Evolutionary conservation across 2,888 invertebrate genomes (phyloP), one percentile per base, ranked within the genome.

Genomic region (Macaria notata): DNA sequence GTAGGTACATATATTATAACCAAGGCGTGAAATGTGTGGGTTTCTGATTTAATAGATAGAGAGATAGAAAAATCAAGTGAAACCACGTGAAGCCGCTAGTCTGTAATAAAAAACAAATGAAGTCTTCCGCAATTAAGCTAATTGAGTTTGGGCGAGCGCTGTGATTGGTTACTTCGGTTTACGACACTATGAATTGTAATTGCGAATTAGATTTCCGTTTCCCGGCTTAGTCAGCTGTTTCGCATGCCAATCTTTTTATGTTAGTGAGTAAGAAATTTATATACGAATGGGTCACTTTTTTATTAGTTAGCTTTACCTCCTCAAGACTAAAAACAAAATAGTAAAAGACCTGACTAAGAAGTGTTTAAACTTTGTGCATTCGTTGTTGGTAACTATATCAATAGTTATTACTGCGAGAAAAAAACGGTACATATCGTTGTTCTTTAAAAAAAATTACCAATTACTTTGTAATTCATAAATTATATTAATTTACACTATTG

Each of bases 171-270:
- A 73, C 70, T 68, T 64, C 72, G 63, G 69, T 79, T 83, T 80
- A 82, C 78, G 54, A 70, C 62, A 68, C 78, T 76, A 81, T 81
- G 81, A 82, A 83, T 82, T 71, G 76, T 80, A 81, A 81, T 81
- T 77, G 76, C 58, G 71, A 69, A 80, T 81, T 76, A 76, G 70
- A 60, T 53, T 64, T 50, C 63, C 67, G 44, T 60, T 49, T 43
- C 42, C n/a, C 38, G 33, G n/a, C 43, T 42, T 54, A 59, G 59
- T 59, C 59, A 59, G 59, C 59, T 45, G 54, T 55, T 54, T 31
- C 4, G 44, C 6, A 41, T 41, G 41, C 41, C n/a, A 41, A n/a
- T 41, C 19, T 19, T 19, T 19, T 19, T 19, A 19, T 19, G 19
- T 19, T 19, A 19, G 19, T 1, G 19, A 19, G 19, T 19, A 19